Evolutionary conservation across 1,140 invertebrate genomes (phyloP).

Genomic region (Pseudomyrmex dendroicus): DNA sequence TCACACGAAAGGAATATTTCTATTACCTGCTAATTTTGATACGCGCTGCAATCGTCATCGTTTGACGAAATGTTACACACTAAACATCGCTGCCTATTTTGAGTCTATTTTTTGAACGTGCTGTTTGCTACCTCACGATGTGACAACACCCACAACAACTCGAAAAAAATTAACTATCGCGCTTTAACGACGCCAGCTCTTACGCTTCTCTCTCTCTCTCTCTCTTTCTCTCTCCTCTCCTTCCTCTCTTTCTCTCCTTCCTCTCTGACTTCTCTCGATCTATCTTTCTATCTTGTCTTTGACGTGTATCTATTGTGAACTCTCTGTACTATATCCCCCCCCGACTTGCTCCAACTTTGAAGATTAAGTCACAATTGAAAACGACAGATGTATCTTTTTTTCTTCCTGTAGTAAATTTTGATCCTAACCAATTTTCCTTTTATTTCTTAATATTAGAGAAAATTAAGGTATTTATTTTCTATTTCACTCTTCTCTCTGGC

Average conservation of each 20-base stretch:
- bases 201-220: slow-evolving; percentile 30
- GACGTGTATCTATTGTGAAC: slow-evolving; percentile 26
- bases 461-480: no score
- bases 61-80: slow-evolving; percentile 42
- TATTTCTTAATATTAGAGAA: no score
- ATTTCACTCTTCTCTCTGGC: no score
- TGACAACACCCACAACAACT: slow-evolving; percentile 51
- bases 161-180: slow-evolving; percentile 42
- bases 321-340: no score
- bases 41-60: slow-evolving; percentile 53
- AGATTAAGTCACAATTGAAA: no score
- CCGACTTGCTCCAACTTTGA: no score
- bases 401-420: no score
- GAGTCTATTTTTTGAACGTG: slow-evolving; percentile 58
- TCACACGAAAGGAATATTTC: background rate
- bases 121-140: slow-evolving; percentile 70
- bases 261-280: no score
- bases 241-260: no score
- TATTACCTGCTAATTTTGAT: slow-evolving; percentile 55
- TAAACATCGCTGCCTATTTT: slow-evolving; percentile 54
- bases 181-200: slow-evolving; percentile 29
- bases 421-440: no score
- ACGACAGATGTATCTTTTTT: no score
- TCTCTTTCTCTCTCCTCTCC: background rate
- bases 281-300: no score